These are phyloP conservation scores for Lepilemur septentrionalis DNA, from an alignment of 2,797 vertebrate species.

Conservation along the genomic window DNA sequence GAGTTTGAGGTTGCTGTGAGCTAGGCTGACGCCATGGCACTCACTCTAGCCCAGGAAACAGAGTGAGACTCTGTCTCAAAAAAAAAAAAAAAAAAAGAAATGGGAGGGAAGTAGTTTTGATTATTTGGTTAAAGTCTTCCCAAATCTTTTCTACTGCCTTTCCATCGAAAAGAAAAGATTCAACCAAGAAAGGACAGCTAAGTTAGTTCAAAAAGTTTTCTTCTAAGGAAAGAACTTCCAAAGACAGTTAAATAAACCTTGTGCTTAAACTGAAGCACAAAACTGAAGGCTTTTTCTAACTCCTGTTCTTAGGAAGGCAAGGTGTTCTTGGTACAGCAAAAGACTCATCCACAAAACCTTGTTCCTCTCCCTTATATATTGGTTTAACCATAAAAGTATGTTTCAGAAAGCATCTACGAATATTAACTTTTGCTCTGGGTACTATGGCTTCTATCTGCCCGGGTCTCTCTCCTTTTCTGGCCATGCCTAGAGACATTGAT, in stretches of 20 bases:
- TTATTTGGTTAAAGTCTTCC: background rate
- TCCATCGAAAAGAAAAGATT: background rate
- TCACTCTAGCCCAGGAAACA: too few species aligned
- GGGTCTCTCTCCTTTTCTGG: background rate
- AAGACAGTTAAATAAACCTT: background rate
- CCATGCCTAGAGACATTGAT: background rate
- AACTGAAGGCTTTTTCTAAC: background rate
- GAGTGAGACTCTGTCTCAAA: too few species aligned
- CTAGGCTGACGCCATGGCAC: too few species aligned
- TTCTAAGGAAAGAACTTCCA: background rate
- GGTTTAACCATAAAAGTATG: conserved; percentile 14
- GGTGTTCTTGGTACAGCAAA: background rate
- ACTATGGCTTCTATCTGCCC: background rate
- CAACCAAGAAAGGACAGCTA: background rate
- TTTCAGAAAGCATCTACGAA: background rate
- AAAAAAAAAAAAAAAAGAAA: too few species aligned
- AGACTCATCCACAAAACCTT: background rate
- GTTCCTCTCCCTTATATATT: background rate
- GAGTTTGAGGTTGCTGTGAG: too few species aligned
- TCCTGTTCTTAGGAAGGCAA: background rate
- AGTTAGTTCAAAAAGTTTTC: background rate
- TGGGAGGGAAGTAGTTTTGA: background rate
- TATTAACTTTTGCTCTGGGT: background rate
- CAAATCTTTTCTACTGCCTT: background rate
- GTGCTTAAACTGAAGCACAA: background rate